Conservation (phyloP, 1,140 invertebrate species). For the Asbolus verrucosus region DNA sequence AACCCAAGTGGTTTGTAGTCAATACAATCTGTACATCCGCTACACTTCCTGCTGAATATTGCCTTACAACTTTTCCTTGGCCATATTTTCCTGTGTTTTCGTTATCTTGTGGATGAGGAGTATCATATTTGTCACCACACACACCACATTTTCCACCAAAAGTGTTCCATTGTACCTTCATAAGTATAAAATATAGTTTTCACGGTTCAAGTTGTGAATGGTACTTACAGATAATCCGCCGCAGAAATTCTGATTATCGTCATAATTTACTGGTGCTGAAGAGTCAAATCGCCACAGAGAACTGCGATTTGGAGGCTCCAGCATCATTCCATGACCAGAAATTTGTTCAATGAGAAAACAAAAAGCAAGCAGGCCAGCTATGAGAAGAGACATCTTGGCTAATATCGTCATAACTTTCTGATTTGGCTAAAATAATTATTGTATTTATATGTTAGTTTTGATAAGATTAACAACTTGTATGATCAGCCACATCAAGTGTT, state of each 20-base stretch:
- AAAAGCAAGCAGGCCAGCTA: neutral
- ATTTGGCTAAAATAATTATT: too few species aligned
- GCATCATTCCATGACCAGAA: conserved; percentile 2
- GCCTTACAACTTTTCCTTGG: too few species aligned
- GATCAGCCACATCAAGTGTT: too few species aligned
- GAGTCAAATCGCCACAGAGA: conserved; percentile 1
- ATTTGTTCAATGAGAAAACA: neutral
- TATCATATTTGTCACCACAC: conserved; percentile 70
- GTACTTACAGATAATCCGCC: neutral
- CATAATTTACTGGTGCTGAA: neutral
- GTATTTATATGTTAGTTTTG: too few species aligned
- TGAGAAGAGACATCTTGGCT: neutral
- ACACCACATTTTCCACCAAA: conserved; percentile 69
- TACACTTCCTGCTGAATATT: conserved; percentile 61
- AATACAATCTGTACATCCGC: conserved; percentile 66
- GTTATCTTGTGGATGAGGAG: conserved; percentile 69
- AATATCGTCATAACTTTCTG: too few species aligned
- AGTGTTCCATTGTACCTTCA: conserved; percentile 45
- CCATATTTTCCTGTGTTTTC: conserved; percentile 75
- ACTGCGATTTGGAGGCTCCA: conserved; percentile 7
- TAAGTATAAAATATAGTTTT: conserved; percentile 71
- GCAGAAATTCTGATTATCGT: neutral
- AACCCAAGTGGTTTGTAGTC: conserved; percentile 70
- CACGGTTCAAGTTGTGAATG: too few species aligned
- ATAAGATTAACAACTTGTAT: too few species aligned